Conservation (phyloP, 2,888 invertebrate genomes). For the Macrosoma leucophasiata region DNA sequence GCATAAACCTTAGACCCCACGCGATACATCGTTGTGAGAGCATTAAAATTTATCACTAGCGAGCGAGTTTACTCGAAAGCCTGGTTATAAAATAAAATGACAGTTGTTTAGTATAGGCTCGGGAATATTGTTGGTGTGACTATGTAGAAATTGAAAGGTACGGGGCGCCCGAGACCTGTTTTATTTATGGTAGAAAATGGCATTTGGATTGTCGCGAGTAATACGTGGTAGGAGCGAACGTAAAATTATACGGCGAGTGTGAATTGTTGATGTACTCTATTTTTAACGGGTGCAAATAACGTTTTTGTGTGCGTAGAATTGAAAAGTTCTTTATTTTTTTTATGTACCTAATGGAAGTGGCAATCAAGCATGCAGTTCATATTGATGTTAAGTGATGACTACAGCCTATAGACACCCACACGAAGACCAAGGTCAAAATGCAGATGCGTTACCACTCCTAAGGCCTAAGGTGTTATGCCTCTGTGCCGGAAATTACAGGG, state of each 20-base stretch:
- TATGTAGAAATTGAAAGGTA: slow-evolving; percentile 72
- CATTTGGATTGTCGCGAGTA: slow-evolving; percentile 63
- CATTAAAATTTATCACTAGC: slow-evolving; percentile 73
- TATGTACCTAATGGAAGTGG: no score
- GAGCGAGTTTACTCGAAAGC: slow-evolving; percentile 65
- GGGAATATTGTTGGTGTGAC: slow-evolving; percentile 57
- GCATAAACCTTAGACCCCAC: slow-evolving; percentile 20
- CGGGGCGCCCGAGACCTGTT: slow-evolving; percentile 64
- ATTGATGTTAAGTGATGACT: no score
- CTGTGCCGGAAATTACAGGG: no score
- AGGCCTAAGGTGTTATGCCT: no score
- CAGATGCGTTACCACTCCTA: no score
- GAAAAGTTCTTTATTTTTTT: no score
- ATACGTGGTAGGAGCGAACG: slow-evolving; percentile 31
- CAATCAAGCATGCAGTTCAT: no score
- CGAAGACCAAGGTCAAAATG: no score
- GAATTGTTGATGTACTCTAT: slow-evolving; percentile 20
- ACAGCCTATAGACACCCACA: no score
- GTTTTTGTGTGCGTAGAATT: no score
- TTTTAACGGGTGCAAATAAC: slow-evolving; percentile 2
- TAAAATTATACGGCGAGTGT: slow-evolving; percentile 24
- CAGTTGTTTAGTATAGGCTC: slow-evolving; percentile 71
- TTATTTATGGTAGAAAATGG: slow-evolving; percentile 70
- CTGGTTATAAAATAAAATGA: slow-evolving; percentile 74
- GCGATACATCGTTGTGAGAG: no score